A percentile compares a stretch with the other conserved stretches of the same genome.
Conservation (phyloP, 2,888 invertebrate species). For the Geotrupes spiniger region DNA sequence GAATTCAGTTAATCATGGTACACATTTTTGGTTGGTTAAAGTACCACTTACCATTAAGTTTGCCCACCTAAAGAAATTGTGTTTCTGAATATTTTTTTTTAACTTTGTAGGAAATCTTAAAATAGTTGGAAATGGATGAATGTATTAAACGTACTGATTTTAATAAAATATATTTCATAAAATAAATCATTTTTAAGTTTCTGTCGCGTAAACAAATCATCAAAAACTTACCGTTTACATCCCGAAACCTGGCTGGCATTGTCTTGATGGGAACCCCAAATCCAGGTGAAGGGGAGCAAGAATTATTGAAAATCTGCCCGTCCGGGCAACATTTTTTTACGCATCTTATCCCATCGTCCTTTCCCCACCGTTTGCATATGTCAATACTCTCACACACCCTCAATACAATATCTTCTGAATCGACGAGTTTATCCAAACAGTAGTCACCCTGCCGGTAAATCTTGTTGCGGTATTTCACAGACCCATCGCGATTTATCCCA, state of each 20-base stretch:
- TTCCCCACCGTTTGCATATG: conserved; percentile 15
- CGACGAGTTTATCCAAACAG: conserved; percentile 29
- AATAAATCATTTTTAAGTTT: too few species aligned
- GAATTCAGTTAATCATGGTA: too few species aligned
- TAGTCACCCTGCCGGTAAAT: conserved; percentile 16
- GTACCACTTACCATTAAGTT: too few species aligned
- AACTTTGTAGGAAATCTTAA: too few species aligned
- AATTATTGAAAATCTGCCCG: conserved; percentile 51
- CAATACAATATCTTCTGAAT: conserved; percentile 24
- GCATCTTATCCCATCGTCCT: conserved; percentile 36
- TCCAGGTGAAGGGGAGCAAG: conserved; percentile 34
- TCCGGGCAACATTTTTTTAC: conserved; percentile 57
- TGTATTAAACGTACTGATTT: too few species aligned
- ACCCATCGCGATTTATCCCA: conserved; percentile 2
- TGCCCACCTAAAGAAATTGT: too few species aligned
- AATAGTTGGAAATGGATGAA: too few species aligned
- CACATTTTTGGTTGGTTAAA: too few species aligned
- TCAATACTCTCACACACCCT: conserved; percentile 32
- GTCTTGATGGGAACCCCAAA: conserved; percentile 35
- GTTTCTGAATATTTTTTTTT: too few species aligned
- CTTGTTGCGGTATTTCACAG: not conserved
- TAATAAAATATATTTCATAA: too few species aligned
- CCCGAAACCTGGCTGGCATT: too few species aligned
- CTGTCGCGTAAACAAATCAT: too few species aligned
- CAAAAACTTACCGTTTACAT: conserved; percentile 1